Evolutionary conservation across 2,888 invertebrate genomes (phyloP).

Genomic region (Aphrophora alni): DNA sequence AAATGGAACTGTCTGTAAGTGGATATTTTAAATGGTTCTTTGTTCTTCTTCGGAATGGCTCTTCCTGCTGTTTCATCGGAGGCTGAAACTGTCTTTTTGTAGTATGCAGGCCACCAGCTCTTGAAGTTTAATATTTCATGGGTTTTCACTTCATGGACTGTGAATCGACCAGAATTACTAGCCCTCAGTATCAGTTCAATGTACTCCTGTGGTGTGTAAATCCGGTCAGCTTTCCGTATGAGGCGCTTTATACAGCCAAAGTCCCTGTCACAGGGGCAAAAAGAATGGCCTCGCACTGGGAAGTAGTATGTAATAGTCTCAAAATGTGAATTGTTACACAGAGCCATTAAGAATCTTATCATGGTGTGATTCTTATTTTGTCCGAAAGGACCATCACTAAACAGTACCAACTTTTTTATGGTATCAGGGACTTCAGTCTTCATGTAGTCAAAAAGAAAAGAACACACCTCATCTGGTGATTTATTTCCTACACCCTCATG

Average conservation of each 20-base stretch:
- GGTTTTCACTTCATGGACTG: slow-evolving; percentile 18
- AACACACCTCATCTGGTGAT: too few species aligned
- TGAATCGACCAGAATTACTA: slow-evolving; percentile 7
- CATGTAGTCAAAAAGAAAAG: too few species aligned
- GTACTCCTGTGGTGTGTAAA: slow-evolving; percentile 27
- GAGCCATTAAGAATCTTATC: slow-evolving; percentile 12
- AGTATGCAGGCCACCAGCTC: not conserved
- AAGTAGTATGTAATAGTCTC: not conserved
- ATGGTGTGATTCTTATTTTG: slow-evolving; percentile 26
- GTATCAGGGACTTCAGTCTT: too few species aligned
- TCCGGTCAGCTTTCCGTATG: slow-evolving; percentile 16
- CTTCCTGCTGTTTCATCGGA: slow-evolving; percentile 31
- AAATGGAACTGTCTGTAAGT: slow-evolving; percentile 25
- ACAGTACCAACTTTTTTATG: too few species aligned
- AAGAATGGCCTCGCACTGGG: slow-evolving; percentile 18
- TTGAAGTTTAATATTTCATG: not conserved
- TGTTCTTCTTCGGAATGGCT: slow-evolving; percentile 30
- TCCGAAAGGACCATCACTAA: not conserved
- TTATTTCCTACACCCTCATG: too few species aligned
- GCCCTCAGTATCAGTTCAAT: too few species aligned
- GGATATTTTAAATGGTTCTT: slow-evolving; percentile 28
- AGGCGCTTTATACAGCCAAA: slow-evolving; percentile 23
- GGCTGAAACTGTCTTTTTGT: slow-evolving; percentile 21
- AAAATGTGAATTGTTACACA: not conserved
- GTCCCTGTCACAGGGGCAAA: slow-evolving; percentile 22